Evolutionary conservation across 2,797 vertebrate species (phyloP).

Genomic region (Sphenodon punctatus): DNA sequence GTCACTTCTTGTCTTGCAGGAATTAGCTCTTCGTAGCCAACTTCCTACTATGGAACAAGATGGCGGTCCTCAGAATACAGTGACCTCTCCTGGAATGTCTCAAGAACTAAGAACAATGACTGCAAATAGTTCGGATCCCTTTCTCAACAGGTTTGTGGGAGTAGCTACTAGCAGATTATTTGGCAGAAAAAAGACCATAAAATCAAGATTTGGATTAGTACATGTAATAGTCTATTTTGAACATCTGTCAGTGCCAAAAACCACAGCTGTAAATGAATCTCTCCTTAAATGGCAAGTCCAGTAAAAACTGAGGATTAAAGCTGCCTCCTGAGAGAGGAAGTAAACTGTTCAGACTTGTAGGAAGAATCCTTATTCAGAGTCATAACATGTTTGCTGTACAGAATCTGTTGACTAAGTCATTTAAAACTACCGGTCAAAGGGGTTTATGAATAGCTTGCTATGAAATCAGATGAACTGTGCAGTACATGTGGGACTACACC

Average conservation of each 20-base stretch:
- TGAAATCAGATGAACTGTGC: slow-evolving; percentile 51
- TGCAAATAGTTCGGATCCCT: slow-evolving; percentile 97
- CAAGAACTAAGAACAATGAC: slow-evolving; percentile 98
- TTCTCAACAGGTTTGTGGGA: slow-evolving; percentile 94
- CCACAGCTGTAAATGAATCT: slow-evolving; percentile 68
- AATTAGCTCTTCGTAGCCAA: slow-evolving; percentile 94
- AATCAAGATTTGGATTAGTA: slow-evolving; percentile 57
- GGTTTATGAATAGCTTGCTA: slow-evolving; percentile 45
- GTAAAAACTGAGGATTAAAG: slow-evolving; percentile 65
- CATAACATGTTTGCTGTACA: slow-evolving; percentile 60
- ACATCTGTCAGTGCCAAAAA: slow-evolving; percentile 65
- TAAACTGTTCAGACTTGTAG: slow-evolving; percentile 71
- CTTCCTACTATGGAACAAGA: slow-evolving; percentile 96
- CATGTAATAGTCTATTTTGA: slow-evolving; percentile 68
- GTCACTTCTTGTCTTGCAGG: slow-evolving; percentile 75
- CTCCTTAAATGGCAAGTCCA: slow-evolving; percentile 65
- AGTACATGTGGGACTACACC: slow-evolving; percentile 25
- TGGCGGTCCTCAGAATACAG: slow-evolving; percentile 87
- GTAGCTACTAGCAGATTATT: slow-evolving; percentile 4
- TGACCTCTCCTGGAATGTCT: slow-evolving; percentile 93
- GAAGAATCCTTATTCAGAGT: slow-evolving; percentile 51
- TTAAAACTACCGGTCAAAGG: slow-evolving; percentile 64
- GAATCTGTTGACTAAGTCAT: slow-evolving; percentile 66
- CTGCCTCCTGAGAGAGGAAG: slow-evolving; percentile 67
- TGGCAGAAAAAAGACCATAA: not conserved